phyloP scores from a whole-genome alignment of 2,797 vertebrate species.

The Myotis pilosus region DNA sequence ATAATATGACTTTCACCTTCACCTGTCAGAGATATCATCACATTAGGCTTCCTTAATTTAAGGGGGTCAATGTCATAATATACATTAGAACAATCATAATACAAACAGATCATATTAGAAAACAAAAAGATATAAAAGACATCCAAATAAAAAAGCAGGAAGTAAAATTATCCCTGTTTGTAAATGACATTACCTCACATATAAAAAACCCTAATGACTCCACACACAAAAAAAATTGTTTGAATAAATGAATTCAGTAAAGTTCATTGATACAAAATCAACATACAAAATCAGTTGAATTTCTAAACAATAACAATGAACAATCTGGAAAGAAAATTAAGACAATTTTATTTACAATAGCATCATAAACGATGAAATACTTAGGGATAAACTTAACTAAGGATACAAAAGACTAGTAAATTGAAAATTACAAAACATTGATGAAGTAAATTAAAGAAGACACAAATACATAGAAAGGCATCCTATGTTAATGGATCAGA shows the following conservation, averaged over 20 bases:
- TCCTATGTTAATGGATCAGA: background rate
- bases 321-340: background rate
- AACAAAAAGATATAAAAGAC: background rate
- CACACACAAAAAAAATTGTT: background rate
- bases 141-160: background rate
- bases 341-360: background rate
- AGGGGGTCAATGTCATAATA: constrained; percentile 44
- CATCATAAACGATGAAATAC: background rate
- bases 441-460: background rate
- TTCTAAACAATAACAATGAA: background rate
- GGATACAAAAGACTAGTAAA: background rate
- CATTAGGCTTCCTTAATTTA: constrained; percentile 51
- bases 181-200: background rate
- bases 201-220: background rate
- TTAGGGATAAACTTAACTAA: background rate
- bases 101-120: background rate
- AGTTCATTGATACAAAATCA: background rate
- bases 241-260: background rate
- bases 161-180: background rate
- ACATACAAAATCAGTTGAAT: background rate
- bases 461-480: background rate
- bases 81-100: background rate
- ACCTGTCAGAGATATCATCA: constrained; percentile 33
- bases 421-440: background rate
- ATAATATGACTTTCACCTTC: constrained; percentile 62